Evolutionary conservation across 1,140 invertebrate genomes (phyloP), one percentile per base, ranked within the genome.

Genomic region (Prorops nasuta): DNA sequence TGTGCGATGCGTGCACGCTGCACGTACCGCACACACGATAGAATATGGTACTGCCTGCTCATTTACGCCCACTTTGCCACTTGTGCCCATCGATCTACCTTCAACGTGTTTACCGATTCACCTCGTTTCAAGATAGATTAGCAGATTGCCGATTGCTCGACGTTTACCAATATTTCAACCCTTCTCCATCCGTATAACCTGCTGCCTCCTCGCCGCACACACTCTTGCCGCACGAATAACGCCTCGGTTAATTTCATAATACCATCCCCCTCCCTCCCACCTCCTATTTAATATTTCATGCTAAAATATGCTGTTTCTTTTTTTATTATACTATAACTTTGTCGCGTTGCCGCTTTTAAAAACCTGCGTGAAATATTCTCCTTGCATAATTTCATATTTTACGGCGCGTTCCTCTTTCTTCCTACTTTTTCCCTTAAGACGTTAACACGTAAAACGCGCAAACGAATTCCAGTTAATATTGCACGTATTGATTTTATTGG

Each of bases 61-160:
- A 17, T 19, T 39, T 48, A 34, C 28, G 19, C 39, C 42, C 39
- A 20, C 47, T 37, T 14, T 14, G 19, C 37, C 40, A 32, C 42
- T 49, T 49, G 24, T 42, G 47, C 20, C 21, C 32, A 49, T 49
- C 47, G 47, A 49, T 49, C 39, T 49, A 38, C 19, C 36, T 35
- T 15, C 21, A 6, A 15, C 14, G 39, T 36, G 39, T 42, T 49
- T 42, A 32, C 21, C 20, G 39, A 15, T 10, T 24, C 19, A 31
- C 39, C 38, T 42, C 47, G 42, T 49, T 42, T 49, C 47, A 19
- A 24, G 22, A 28, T 31, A 36, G 47, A 49, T 42, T 32, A 43
- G 47, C 14, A 49, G 39, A 22, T 48, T 41, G 39, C 15, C 38
- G 39, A 40, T 39, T n/a, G 14, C 34, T 21, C 21, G 20, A 45